Percentiles rank a stretch among this genome's conserved stretches.
Evolutionary conservation across 2,113 vertebrate genomes (phyloP).

Genomic region (Crocuta crocuta): DNA sequence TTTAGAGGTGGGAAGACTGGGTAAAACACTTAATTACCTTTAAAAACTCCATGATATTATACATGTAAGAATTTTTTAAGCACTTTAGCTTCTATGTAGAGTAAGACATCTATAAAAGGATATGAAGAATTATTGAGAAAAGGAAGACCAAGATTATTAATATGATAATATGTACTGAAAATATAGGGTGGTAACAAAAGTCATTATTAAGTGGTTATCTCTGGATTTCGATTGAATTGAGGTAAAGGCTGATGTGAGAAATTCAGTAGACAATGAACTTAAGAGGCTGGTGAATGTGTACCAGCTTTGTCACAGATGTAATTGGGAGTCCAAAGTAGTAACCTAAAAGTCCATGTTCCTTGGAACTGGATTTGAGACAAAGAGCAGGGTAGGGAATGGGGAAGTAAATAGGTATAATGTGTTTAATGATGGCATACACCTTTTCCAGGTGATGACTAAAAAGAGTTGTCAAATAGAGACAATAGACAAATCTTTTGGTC

Average conservation of each 20-base stretch:
- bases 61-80: background rate
- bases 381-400: background rate
- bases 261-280: background rate
- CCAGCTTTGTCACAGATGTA: background rate
- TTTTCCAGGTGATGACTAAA: background rate
- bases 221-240: background rate
- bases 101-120: background rate
- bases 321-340: background rate
- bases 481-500: background rate
- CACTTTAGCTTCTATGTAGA: background rate
- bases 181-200: background rate
- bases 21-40: background rate
- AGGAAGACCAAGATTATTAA: background rate
- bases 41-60: background rate
- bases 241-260: background rate
- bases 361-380: background rate
- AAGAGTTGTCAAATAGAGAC: background rate
- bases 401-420: background rate
- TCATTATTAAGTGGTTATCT: background rate
- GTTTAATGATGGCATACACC: background rate
- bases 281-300: background rate
- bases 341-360: background rate
- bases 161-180: background rate
- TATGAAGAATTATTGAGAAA: background rate
- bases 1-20: background rate